These are phyloP conservation scores for Drosophila tripunctata DNA, from an alignment of 2,888 invertebrate species.

Conservation along the genomic window DNA sequence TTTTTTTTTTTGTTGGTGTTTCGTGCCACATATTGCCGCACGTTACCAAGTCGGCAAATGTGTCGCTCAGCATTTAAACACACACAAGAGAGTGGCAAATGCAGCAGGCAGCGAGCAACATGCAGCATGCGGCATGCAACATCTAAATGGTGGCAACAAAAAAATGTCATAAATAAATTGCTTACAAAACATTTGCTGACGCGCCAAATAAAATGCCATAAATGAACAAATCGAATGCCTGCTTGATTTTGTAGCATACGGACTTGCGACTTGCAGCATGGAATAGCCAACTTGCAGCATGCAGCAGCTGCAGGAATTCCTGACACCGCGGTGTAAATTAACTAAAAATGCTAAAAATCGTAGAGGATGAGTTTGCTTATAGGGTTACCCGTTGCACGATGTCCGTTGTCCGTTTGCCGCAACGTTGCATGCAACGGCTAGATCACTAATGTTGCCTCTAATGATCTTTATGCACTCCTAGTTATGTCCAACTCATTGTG, in stretches of 20 bases:
- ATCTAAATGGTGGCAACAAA: conserved; percentile 53
- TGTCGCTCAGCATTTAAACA: conserved; percentile 77
- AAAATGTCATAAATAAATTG: conserved; percentile 81
- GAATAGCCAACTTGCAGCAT: conserved; percentile 15
- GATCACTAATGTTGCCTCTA: conserved; percentile 63
- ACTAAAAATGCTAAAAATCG: conserved; percentile 83
- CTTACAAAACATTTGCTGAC: conserved; percentile 77
- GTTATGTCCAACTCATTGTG: conserved; percentile 14
- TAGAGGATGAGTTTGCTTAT: conserved; percentile 75
- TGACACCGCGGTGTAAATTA: conserved; percentile 77
- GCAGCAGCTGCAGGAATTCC: conserved; percentile 67
- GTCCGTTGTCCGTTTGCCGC: not conserved
- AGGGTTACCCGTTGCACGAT: too few relatives aligned
- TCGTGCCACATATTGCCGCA: conserved; percentile 81
- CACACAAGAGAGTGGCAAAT: conserved; percentile 59
- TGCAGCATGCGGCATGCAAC: conserved; percentile 8
- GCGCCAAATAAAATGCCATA: conserved; percentile 84
- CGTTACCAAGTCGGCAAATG: conserved; percentile 76
- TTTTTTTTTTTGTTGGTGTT: conserved; percentile 20
- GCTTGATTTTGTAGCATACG: conserved; percentile 60
- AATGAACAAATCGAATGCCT: conserved; percentile 76
- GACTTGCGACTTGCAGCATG: conserved; percentile 47
- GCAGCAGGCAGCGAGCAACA: conserved; percentile 32
- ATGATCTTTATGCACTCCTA: conserved; percentile 34
- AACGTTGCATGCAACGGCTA: conserved; percentile 49